Evolutionary conservation across 2,888 invertebrate species (phyloP).

Genomic region (Boloria euphrosyne): DNA sequence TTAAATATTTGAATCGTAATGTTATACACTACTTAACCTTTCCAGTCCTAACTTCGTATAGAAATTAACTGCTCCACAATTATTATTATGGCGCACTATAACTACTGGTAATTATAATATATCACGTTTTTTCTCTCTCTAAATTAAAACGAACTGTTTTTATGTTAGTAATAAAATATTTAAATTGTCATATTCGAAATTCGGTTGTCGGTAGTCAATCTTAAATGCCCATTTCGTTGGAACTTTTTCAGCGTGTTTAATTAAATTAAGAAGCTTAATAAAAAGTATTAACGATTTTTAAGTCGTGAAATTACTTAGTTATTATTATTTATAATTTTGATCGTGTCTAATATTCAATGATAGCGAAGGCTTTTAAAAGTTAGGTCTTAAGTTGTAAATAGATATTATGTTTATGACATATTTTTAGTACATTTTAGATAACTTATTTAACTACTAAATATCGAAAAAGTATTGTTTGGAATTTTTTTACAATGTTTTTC

Average conservation of each 20-base stretch:
- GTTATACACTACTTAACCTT: not conserved
- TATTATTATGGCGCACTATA: not conserved
- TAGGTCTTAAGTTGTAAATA: too few species aligned
- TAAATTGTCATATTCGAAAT: not conserved
- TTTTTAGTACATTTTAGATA: too few species aligned
- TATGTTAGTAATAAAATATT: conserved; percentile 1
- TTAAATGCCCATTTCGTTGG: conserved; percentile 3
- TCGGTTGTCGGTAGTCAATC: conserved; percentile 17
- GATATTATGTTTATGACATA: too few species aligned
- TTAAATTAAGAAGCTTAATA: not conserved
- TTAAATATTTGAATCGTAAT: not conserved
- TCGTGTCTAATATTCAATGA: not conserved
- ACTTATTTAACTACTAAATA: too few species aligned
- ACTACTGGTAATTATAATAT: conserved; percentile 3
- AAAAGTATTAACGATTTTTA: not conserved
- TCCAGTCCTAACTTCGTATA: not conserved
- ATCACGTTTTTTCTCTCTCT: not conserved
- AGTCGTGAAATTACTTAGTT: not conserved
- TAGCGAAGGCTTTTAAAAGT: too few species aligned
- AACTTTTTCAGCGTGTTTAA: conserved; percentile 12
- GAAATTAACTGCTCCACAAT: not conserved
- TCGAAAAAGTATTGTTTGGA: too few species aligned
- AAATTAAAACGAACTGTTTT: not conserved
- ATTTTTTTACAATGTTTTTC: too few species aligned
- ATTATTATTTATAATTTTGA: not conserved